Conservation (phyloP, 2,888 invertebrate species). For the Sarcophaga variegata region DNA sequence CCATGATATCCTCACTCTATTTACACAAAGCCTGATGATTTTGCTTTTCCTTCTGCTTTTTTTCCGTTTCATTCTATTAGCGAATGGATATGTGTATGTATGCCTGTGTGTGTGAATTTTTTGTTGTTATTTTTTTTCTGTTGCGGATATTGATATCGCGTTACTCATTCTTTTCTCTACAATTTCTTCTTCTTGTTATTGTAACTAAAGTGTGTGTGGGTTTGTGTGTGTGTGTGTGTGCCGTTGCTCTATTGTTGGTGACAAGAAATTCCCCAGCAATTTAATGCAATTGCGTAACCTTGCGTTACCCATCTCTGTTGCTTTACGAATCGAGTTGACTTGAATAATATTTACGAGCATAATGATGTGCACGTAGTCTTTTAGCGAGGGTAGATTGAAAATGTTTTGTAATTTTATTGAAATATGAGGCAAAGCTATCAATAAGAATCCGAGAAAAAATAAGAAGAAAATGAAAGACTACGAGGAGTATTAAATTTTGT, state of each 20-base stretch:
- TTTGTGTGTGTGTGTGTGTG: neutral
- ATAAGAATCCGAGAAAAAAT: too few relatives aligned
- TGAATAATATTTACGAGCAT: too few relatives aligned
- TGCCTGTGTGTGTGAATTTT: slow-evolving; percentile 16
- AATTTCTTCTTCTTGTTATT: slow-evolving; percentile 65
- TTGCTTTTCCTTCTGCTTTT: slow-evolving; percentile 14
- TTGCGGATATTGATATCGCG: slow-evolving; percentile 72
- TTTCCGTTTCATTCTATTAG: neutral
- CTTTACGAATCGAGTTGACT: neutral
- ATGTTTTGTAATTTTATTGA: neutral
- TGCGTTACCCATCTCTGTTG: slow-evolving; percentile 9
- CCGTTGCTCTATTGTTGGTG: slow-evolving; percentile 26
- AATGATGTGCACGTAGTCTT: neutral
- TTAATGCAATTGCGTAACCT: slow-evolving; percentile 69
- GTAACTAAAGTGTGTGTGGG: slow-evolving; percentile 6
- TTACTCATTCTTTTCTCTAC: slow-evolving; percentile 54
- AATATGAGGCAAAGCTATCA: too few relatives aligned
- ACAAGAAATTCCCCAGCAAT: slow-evolving; percentile 77
- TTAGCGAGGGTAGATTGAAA: neutral
- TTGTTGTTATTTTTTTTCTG: slow-evolving; percentile 41
- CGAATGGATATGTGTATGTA: neutral
- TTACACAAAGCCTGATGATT: slow-evolving; percentile 54
- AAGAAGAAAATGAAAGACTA: too few relatives aligned
- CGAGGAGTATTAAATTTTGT: too few relatives aligned
- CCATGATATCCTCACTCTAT: slow-evolving; percentile 40